Conservation (phyloP, 2,888 invertebrate species). For the Cerceris rybyensis region DNA sequence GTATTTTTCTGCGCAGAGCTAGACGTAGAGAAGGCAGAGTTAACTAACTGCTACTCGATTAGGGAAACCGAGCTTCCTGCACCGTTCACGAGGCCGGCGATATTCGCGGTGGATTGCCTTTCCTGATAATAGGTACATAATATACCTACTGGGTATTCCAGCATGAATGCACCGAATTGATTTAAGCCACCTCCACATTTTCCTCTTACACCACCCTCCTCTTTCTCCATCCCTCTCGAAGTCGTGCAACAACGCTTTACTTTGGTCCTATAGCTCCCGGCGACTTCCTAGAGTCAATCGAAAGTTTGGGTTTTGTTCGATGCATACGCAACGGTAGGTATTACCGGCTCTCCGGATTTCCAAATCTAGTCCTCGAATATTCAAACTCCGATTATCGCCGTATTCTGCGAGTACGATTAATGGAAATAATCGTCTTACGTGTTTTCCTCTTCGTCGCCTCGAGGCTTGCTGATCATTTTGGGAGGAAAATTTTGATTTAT, state of each 20-base stretch:
- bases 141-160: conserved; percentile 68
- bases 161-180: conserved; percentile 68
- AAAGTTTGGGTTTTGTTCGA: conserved; percentile 61
- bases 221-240: conserved; percentile 12
- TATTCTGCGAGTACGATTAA: conserved; percentile 17
- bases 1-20: conserved; percentile 35
- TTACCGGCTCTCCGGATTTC: conserved; percentile 40
- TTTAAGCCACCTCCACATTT: conserved; percentile 60
- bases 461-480: background rate
- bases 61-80: conserved; percentile 63
- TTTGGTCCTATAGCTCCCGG: conserved; percentile 51
- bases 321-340: conserved; percentile 43
- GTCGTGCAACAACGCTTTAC: conserved; percentile 55
- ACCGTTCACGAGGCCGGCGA: conserved; percentile 55
- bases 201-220: conserved; percentile 1
- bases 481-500: no score
- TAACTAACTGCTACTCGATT: conserved; percentile 65
- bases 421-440: background rate
- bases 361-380: conserved; percentile 23
- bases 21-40: conserved; percentile 36
- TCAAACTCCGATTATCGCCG: conserved; percentile 3
- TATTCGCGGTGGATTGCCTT: conserved; percentile 66
- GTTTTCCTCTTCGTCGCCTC: no score
- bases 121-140: conserved; percentile 69
- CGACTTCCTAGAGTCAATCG: conserved; percentile 65